Base-by-base conservation (phyloP, 2,113 vertebrate genomes). In the Upupa epops region DNA sequence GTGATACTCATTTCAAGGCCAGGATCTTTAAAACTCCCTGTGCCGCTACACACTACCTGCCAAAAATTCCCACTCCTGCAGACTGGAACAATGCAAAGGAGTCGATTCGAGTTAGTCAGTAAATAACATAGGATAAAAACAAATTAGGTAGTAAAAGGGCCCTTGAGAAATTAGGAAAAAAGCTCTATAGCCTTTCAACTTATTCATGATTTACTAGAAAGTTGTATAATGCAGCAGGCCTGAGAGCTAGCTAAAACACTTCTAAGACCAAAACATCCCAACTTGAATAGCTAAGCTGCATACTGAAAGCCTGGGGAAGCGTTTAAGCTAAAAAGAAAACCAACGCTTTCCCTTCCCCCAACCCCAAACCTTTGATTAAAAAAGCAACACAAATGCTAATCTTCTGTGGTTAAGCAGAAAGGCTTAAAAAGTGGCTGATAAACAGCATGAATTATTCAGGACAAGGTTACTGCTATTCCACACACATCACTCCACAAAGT, bases 401-500 rank as follows among this genome's bases (percentile, higher is more conserved):
- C 94, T 96, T 96, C 80, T 87, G 77, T 80, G 83, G 69, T 97
- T 97, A 96, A 95, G 94, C 75, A 95, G 93, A 95, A 95, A 96
- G 68, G 75, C 91, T 97, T 97, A 94, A 94, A 90, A 89, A 95
- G 86, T 92, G 76, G 42, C 45, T 95, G 90, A 94, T 92, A 97
- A 97, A 94, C 83, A 96, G 52, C 88, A 96, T 97, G 96, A 97
- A 97, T 97, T 97, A 97, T 97, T 97, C 96, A 98, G 86, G 60
- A 61, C 64, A 55, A 68, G 78, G 80, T 83, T 93, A 72, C 86
- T 93, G 89, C 94, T 93, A 76, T 93, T 96, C 83, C 79, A 94
- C 34, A 78, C 79, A 64, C 86, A 93, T 90, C 6, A 6, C 86
- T 96, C 85, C 79, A 89, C 91, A 90, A 74, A 58, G 58, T 25